A percentile compares a stretch with the other conserved stretches of the same genome.
Conservation (phyloP, 1,140 invertebrate genomes). For the Bombus cullumanus region DNA sequence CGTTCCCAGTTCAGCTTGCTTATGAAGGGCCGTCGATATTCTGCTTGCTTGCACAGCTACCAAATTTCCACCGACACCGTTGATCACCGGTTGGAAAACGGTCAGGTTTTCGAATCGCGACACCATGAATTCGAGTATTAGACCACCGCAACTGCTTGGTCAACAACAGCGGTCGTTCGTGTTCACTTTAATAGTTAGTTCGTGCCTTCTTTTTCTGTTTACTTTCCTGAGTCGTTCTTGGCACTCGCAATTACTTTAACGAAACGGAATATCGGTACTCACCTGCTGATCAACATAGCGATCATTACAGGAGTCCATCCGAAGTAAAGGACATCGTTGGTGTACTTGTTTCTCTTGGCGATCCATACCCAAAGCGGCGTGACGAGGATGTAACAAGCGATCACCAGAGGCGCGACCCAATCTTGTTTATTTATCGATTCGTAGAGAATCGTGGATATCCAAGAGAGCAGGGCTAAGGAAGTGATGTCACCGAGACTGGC, state of each 20-base stretch:
- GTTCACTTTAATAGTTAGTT: neutral
- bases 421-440: constrained; percentile 84
- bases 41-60: constrained; percentile 94
- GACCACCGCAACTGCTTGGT: constrained; percentile 84
- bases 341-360: constrained; percentile 87
- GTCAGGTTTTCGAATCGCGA: constrained; percentile 88
- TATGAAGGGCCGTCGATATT: constrained; percentile 92
- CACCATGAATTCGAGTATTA: constrained; percentile 89
- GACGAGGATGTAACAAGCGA: constrained; percentile 85
- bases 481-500: constrained; percentile 93
- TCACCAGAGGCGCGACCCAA: constrained; percentile 88
- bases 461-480: constrained; percentile 89
- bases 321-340: constrained; percentile 86
- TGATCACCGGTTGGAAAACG: constrained; percentile 91
- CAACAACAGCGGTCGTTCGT: constrained; percentile 1
- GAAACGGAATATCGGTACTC: constrained; percentile 24
- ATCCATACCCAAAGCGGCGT: constrained; percentile 89
- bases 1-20: constrained; percentile 84
- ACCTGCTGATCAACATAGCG: constrained; percentile 90
- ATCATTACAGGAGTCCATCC: constrained; percentile 90
- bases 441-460: constrained; percentile 86
- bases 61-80: constrained; percentile 93
- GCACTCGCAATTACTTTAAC: neutral
- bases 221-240: neutral
- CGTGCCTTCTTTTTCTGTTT: neutral